Evolutionary conservation across 2,113 vertebrate species (phyloP).

Genomic region (Cheirogaleus medius): DNA sequence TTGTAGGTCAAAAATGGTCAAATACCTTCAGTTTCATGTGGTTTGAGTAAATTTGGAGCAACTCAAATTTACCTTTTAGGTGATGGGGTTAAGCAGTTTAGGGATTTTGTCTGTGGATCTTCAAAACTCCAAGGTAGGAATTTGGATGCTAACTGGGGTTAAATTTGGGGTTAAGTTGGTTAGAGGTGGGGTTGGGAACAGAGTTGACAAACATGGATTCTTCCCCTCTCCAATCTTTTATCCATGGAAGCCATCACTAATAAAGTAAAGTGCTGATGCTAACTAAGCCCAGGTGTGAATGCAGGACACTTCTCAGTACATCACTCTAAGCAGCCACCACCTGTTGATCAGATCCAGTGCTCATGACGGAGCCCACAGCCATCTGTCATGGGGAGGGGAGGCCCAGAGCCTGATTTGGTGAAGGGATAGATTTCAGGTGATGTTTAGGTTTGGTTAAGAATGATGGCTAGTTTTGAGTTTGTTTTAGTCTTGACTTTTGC

Average conservation of each 20-base stretch:
- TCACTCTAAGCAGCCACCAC: neutral
- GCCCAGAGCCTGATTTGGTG: neutral
- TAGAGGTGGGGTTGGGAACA: neutral
- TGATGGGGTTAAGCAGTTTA: neutral
- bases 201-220: neutral
- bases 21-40: constrained; percentile 19
- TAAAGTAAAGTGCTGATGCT: neutral
- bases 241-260: neutral
- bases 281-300: neutral
- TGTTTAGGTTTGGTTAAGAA: neutral
- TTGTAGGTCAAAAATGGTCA: constrained; percentile 20
- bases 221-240: neutral
- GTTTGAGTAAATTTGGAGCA: neutral
- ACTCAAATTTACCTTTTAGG: constrained; percentile 31
- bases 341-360: neutral
- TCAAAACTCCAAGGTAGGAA: neutral
- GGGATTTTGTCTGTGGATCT: neutral
- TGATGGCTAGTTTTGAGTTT: neutral
- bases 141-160: neutral
- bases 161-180: neutral
- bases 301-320: neutral
- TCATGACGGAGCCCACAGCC: neutral
- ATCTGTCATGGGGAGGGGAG: neutral
- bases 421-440: neutral
- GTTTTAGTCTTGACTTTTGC: neutral